Base-by-base conservation (phyloP, 1,140 invertebrate genomes). In the Melitaea cinxia region DNA sequence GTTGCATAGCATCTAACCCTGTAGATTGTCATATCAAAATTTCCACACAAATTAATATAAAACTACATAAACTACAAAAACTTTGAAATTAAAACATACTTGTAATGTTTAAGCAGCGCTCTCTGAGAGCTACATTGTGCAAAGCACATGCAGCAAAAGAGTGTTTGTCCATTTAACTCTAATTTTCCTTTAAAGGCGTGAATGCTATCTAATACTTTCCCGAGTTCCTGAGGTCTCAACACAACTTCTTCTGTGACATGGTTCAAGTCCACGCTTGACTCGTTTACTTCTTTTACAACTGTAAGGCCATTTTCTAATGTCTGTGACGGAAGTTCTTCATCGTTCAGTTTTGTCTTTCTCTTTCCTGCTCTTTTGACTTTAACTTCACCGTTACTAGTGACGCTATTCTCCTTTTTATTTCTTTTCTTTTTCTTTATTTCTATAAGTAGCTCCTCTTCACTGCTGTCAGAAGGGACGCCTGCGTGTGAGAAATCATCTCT, bases 81-180 rank as follows among this genome's bases (percentile, higher is more conserved):
- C n/a, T n/a, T n/a, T 6, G 5, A 6, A 59, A 64, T 4, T 28
- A 33, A 1, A 47, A 68, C 73, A 66, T 74, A 91, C 91, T 77
- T 91, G 56, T 91, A 91, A 76, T 91, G 91, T 39, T 80, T 67
- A 4, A 91, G 42, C 70, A 91, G 80, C 14, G 30, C 37, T 28
- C 73, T 73, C 2, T n/a, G n/a, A n/a, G 60, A 78, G 23, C 50
- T 70, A 28, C 68, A 85, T 61, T 82, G 77, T n/a, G 69, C 59
- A 15, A 89, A 84, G 59, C 91, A 91, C 10, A 89, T 82, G 49
- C 91, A 91, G 60, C 91, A 91, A 39, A 80, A 73, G 60, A 66
- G 82, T 19, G 28, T 21, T 26, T 56, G 33, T 12, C n/a, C 53
- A 24, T 15, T 56, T 9, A 37, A 23, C 21, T 42, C 24, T 28